Conservation (phyloP, 2,113 vertebrate genomes). For the Notechis scutatus region DNA sequence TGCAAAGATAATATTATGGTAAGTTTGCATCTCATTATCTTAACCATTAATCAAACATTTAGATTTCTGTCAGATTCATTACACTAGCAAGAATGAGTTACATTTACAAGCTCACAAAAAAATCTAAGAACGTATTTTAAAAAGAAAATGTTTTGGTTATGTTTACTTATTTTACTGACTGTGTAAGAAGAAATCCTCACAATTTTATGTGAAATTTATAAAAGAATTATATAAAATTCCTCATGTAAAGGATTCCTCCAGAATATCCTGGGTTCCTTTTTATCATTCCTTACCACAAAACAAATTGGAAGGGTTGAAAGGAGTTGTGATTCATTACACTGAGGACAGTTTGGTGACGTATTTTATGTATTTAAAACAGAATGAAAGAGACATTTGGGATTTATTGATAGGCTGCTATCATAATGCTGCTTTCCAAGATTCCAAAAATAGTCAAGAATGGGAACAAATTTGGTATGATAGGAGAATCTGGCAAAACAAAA, state of each 20-base stretch:
- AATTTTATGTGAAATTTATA: background rate
- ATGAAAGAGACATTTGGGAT: background rate
- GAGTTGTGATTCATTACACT: background rate
- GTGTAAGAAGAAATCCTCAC: background rate
- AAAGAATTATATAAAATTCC: background rate
- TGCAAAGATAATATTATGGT: constrained; percentile 90
- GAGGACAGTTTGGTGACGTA: background rate
- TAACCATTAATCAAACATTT: background rate
- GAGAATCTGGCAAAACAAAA: background rate
- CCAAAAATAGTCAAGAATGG: background rate
- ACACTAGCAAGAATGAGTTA: background rate
- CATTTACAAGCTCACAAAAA: background rate
- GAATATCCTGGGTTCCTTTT: background rate
- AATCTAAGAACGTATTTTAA: background rate
- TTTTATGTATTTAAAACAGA: background rate
- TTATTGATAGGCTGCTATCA: background rate
- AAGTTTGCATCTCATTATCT: constrained; percentile 49
- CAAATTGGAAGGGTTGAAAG: background rate
- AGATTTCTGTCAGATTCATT: background rate
- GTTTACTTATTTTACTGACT: background rate
- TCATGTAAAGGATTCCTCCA: background rate
- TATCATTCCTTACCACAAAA: background rate
- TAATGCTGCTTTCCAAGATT: background rate
- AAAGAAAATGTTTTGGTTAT: background rate
- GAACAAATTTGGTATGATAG: background rate